Evolutionary conservation across 2,113 vertebrate genomes (phyloP), one percentile per base, ranked within the genome.

Genomic region (Helogale parvula): DNA sequence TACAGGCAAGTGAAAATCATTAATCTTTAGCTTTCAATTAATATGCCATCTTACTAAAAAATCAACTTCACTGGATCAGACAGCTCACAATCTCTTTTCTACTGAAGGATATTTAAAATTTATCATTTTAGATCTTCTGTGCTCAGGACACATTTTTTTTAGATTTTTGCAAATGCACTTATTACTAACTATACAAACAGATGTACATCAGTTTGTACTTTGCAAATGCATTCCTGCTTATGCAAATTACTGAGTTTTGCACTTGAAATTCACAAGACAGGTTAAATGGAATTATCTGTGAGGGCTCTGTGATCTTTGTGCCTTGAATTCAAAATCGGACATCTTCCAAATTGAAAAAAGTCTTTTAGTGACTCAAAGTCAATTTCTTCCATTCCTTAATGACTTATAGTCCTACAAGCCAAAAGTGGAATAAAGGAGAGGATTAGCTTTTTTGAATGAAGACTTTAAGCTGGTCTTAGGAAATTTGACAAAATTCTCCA

Each of bases 51-150:
- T 71, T 90, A 86, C 83, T 69, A 38, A n/a, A 96, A 96, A 88
- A 47, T 91, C 81, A 12, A 82, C 72, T 85, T 85, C 52, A 93
- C 35, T 93, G 14, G 41, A 95, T 95, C 74, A 80, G 47, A 94
- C 76, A 90, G 71, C 27, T 92, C 63, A 79, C 38, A 76, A 19
- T 80, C 19, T 91, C 72, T 91, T 89, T 72, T 96, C 80, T 90
- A 35, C 3, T 85, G 33, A 31, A 95, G 16, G 35, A 88, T 80
- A 89, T 71, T 83, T 35, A 90, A 85, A 45, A 98, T 88, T 94
- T 96, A 90, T 77, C 60, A 65, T 69, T 90, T 97, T 97, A 81
- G n/a, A 57, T 80, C 57, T 91, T 41, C 5, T 45, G 86, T 72
- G 19, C 38, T 81, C 38, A 45, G 65, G 63, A 35, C 17, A 95